Conservation (phyloP, 2,797 vertebrate species). For the Poecilia velifera region DNA sequence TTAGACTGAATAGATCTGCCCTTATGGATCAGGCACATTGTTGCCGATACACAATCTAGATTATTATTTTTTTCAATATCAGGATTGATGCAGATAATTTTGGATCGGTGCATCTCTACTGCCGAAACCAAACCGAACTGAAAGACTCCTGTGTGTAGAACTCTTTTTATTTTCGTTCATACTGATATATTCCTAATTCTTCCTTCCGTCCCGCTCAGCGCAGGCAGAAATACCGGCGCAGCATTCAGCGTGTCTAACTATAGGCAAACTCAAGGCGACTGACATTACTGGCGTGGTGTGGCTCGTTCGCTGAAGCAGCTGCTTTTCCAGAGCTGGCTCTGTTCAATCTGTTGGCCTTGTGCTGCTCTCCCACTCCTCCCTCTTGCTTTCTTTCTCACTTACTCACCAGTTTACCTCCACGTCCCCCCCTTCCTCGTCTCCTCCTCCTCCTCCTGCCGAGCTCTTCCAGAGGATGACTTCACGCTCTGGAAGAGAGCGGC, state of each 20-base stretch:
- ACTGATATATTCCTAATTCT: constrained; percentile 41
- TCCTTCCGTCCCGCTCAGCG: constrained; percentile 29
- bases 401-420: constrained; percentile 23
- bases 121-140: background rate
- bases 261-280: constrained; percentile 86
- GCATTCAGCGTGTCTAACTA: constrained; percentile 87
- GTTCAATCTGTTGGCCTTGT: constrained; percentile 73
- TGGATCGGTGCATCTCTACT: no score
- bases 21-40: no score
- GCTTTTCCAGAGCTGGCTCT: constrained; percentile 89
- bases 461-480: constrained; percentile 78
- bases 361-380: constrained; percentile 49
- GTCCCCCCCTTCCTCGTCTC: constrained; percentile 5
- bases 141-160: background rate
- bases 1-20: no score
- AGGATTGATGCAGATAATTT: no score
- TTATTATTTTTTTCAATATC: no score
- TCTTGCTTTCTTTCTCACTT: constrained; percentile 32
- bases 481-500: constrained; percentile 71
- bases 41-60: no score
- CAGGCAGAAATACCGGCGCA: constrained; percentile 28
- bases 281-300: constrained; percentile 91
- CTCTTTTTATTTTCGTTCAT: constrained; percentile 12
- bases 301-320: constrained; percentile 91
- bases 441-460: constrained; percentile 41